A percentile compares a stretch with the other conserved stretches of the same genome.
These are phyloP conservation scores for Poecile montanus DNA, from an alignment of 2,797 vertebrate species.

Conservation along the genomic window DNA sequence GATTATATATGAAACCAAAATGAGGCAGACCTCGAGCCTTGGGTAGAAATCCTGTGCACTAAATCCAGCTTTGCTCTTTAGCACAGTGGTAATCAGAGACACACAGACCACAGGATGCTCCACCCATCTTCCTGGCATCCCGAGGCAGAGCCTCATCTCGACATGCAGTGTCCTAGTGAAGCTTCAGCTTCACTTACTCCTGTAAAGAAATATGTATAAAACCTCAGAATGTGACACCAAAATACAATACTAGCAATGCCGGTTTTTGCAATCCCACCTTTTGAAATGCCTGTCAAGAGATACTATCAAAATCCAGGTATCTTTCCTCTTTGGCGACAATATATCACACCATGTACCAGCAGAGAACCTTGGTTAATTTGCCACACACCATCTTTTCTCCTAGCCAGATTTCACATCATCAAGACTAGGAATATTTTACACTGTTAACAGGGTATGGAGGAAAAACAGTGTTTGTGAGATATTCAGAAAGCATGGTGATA, in stretches of 20 bases:
- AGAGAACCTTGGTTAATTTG: neutral
- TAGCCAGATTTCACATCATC: neutral
- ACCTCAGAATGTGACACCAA: neutral
- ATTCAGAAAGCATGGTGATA: neutral
- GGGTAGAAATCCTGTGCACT: slow-evolving; percentile 17
- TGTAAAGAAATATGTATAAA: neutral
- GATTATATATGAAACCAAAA: slow-evolving; percentile 1
- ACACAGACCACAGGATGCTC: neutral
- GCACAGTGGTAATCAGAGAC: slow-evolving; percentile 13
- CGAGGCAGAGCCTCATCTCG: neutral
- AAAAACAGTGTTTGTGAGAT: neutral
- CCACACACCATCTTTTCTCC: neutral
- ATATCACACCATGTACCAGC: neutral
- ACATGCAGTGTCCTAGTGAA: neutral
- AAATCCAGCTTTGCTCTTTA: neutral
- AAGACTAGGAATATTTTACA: neutral
- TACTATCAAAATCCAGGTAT: neutral
- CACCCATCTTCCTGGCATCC: neutral
- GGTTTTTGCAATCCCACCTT: neutral
- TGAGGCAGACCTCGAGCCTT: neutral
- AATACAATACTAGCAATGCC: neutral
- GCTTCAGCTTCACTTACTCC: neutral
- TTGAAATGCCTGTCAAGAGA: neutral
- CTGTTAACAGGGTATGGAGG: neutral
- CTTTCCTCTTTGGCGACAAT: neutral